Percentiles rank a stretch among this genome's conserved stretches.
phyloP scores from a whole-genome alignment of 1,140 invertebrate genomes.

The Drosophila kohkoa region DNA sequence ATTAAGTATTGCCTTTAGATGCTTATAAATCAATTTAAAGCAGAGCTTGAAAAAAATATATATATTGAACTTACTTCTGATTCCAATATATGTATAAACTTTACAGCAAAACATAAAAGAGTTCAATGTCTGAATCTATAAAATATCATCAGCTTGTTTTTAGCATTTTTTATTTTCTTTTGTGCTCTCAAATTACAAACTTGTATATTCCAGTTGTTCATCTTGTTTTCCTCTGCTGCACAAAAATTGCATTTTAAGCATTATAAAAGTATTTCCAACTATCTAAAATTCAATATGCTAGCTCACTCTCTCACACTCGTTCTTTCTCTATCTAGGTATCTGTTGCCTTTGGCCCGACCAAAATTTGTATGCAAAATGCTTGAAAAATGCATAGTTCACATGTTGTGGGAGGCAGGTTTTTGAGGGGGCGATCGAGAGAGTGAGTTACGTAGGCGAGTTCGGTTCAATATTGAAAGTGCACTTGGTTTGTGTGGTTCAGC shows the following conservation, averaged over 20 bases:
- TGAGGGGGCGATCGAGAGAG: not conserved
- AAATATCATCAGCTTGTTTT: not conserved
- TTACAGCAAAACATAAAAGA: not conserved
- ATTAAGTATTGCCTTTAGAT: not conserved
- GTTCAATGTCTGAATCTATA: not conserved
- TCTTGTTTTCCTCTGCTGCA: not conserved
- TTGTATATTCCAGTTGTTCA: not conserved
- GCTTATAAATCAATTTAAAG: no score
- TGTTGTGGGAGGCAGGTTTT: constrained; percentile 19
- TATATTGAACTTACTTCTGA: no score
- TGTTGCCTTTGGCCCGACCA: constrained; percentile 26
- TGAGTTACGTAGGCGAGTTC: constrained; percentile 18
- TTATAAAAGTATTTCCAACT: constrained; percentile 39
- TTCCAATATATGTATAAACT: no score
- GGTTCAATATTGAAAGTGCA: constrained; percentile 65
- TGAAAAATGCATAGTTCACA: constrained; percentile 60
- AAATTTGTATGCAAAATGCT: constrained; percentile 66
- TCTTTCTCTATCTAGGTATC: not conserved
- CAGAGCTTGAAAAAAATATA: no score
- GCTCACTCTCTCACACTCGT: not conserved
- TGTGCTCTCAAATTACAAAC: not conserved
- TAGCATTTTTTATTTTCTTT: not conserved
- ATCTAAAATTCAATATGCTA: constrained; percentile 43
- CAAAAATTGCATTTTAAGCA: constrained; percentile 13
- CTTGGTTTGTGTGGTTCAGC: constrained; percentile 60